A percentile compares a stretch with the other conserved stretches of the same genome.
Conservation (phyloP, 2,888 invertebrate species). For the Sepioteuthis lessoniana region DNA sequence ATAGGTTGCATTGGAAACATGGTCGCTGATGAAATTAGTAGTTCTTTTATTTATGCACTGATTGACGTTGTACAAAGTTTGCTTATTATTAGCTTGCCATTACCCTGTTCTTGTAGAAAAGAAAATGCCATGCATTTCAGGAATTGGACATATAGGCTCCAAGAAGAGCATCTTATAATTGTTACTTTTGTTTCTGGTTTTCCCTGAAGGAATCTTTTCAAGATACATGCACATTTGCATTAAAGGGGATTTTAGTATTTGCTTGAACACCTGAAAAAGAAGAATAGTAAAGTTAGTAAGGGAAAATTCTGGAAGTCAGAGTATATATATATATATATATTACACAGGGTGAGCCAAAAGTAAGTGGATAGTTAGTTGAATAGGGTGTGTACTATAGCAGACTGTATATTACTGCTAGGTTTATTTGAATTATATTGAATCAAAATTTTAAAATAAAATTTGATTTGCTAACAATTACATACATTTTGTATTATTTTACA, state of each 20-base stretch:
- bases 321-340: background rate
- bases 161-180: background rate
- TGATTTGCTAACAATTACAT: no score
- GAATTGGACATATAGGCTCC: background rate
- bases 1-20: slow-evolving; percentile 44
- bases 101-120: slow-evolving; percentile 34
- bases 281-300: background rate
- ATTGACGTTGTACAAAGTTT: background rate
- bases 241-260: background rate
- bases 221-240: background rate
- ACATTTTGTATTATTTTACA: no score
- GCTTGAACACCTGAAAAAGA: slow-evolving; percentile 23
- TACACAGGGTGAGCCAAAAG: no score
- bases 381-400: no score
- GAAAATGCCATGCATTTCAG: background rate
- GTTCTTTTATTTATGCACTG: background rate
- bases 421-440: no score
- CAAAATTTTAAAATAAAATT: no score
- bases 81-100: background rate
- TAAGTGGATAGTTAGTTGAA: no score
- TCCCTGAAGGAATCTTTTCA: background rate
- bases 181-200: background rate
- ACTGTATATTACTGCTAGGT: no score
- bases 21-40: background rate
- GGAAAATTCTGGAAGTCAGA: background rate